Evolutionary conservation across 2,113 vertebrate species (phyloP).

Genomic region (Riparia riparia): DNA sequence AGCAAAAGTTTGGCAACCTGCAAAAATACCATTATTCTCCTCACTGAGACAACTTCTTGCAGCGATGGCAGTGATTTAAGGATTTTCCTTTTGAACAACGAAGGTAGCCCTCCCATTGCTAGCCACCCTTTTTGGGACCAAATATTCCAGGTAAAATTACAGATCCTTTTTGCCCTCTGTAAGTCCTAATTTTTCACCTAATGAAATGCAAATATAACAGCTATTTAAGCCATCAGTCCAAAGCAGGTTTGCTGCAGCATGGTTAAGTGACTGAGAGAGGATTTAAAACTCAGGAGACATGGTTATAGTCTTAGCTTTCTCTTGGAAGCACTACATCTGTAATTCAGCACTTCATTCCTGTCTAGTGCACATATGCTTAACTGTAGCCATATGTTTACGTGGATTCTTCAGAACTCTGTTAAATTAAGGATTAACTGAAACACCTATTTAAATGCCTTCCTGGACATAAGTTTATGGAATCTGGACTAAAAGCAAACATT

Average conservation of each 20-base stretch:
- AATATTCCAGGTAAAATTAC: background rate
- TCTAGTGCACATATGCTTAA: constrained; percentile 49
- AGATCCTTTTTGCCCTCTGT: background rate
- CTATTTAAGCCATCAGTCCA: constrained; percentile 15
- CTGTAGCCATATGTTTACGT: constrained; percentile 49
- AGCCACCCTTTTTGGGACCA: background rate
- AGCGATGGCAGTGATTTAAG: constrained; percentile 16
- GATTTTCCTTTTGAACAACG: background rate
- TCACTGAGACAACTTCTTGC: constrained; percentile 29
- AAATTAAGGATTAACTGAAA: constrained; percentile 55
- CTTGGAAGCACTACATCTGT: constrained; percentile 53
- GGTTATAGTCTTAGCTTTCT: constrained; percentile 34
- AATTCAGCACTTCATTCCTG: constrained; percentile 58
- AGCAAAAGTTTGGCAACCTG: constrained; percentile 69
- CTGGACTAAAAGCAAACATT: constrained; percentile 30
- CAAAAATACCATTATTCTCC: constrained; percentile 59
- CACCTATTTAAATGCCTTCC: constrained; percentile 40
- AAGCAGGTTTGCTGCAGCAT: background rate
- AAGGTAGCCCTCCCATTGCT: background rate
- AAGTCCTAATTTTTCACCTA: constrained; percentile 8
- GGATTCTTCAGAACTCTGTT: constrained; percentile 33
- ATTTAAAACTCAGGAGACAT: constrained; percentile 48
- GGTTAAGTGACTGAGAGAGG: constrained; percentile 29
- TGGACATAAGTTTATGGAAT: constrained; percentile 29
- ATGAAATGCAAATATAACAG: constrained; percentile 38